phyloP scores from a whole-genome alignment of 2,888 invertebrate genomes.

The Lithophane socia region DNA sequence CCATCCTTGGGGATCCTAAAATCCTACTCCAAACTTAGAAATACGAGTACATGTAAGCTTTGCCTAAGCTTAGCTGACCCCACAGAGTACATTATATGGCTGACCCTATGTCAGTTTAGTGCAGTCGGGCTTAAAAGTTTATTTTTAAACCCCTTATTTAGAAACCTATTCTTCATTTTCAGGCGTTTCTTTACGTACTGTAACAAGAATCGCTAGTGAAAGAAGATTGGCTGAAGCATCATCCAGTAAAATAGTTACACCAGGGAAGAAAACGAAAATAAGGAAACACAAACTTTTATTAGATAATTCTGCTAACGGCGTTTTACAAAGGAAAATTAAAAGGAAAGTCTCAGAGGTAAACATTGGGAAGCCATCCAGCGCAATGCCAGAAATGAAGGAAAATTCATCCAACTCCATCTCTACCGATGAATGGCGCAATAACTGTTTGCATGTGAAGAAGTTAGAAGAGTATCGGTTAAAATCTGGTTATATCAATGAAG shows the following conservation, averaged over 20 bases:
- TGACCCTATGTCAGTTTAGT: background rate
- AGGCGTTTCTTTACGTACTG: slow-evolving; percentile 28
- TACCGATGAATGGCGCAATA: background rate
- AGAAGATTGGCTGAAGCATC: slow-evolving; percentile 22
- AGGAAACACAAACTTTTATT: slow-evolving; percentile 9
- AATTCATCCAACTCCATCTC: slow-evolving; percentile 3
- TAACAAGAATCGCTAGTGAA: slow-evolving; percentile 25
- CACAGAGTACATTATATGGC: no score
- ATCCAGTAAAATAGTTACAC: slow-evolving; percentile 13
- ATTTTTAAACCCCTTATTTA: background rate
- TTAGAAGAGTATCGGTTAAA: background rate
- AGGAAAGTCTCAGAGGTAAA: background rate
- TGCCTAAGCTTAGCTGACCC: background rate
- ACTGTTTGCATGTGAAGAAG: slow-evolving; percentile 1
- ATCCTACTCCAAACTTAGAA: background rate
- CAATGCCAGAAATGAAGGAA: slow-evolving; percentile 3
- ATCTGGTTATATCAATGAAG: background rate
- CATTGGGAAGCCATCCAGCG: background rate
- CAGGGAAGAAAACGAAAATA: slow-evolving; percentile 10
- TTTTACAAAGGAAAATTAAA: slow-evolving; percentile 15
- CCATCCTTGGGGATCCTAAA: background rate
- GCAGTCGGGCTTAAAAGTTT: background rate
- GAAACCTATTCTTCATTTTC: background rate
- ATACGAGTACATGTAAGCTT: background rate
- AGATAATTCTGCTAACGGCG: background rate